phyloP scores from a whole-genome alignment of 2,113 vertebrate species.

The Dicaeum eximium region DNA sequence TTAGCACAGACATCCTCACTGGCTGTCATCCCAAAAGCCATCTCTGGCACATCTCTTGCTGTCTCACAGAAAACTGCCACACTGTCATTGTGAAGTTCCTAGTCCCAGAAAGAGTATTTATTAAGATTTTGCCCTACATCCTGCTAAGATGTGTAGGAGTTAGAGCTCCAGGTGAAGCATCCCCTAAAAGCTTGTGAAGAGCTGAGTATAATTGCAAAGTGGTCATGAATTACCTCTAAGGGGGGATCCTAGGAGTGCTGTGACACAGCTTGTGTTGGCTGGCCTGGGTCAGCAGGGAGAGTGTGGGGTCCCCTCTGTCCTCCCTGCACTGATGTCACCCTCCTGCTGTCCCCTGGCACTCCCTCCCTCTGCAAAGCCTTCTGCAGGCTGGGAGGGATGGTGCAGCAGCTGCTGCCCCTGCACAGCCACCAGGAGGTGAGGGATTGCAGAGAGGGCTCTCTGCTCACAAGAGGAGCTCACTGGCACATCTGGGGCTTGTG shows the following conservation, averaged over 20 bases:
- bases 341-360: not conserved
- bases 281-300: not conserved
- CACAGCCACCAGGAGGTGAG: not conserved
- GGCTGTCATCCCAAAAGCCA: conserved; percentile 77
- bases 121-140: not conserved
- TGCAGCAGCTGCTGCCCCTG: not conserved
- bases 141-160: not conserved
- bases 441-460: not conserved
- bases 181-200: not conserved
- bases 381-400: not conserved
- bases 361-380: not conserved
- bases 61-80: conserved; percentile 75
- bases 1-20: conserved; percentile 56
- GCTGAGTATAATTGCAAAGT: not conserved
- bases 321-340: not conserved
- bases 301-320: not conserved
- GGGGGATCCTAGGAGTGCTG: not conserved
- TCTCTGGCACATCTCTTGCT: conserved; percentile 80
- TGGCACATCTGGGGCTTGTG: not conserved
- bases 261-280: not conserved
- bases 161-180: not conserved
- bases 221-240: not conserved
- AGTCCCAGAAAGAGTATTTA: not conserved
- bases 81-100: conserved; percentile 76
- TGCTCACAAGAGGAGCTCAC: not conserved